Evolutionary conservation across 1,140 invertebrate species (phyloP), one percentile per base, ranked within the genome.

Genomic region (Zaprionus lachaisei): DNA sequence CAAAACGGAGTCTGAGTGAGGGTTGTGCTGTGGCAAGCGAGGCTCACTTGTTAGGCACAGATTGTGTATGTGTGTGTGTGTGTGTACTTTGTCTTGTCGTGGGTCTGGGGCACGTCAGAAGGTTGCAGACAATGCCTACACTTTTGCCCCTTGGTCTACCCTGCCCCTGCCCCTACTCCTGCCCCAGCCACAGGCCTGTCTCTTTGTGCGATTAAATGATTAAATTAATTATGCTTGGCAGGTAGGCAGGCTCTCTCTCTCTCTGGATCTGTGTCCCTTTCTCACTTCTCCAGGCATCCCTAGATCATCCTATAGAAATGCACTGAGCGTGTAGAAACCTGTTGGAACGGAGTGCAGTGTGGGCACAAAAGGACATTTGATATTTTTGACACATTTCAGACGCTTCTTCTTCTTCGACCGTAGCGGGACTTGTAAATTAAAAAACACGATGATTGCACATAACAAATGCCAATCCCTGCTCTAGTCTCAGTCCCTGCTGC

Each of bases 151-250:
- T 72, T 67, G 63, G 38, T 26, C 38, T 61, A 12, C 58, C 28
- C 31, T 49, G 61, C 54, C 58, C 24, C 34, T 24, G 47, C 47
- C 47, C 47, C 14, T 31, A 49, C 67, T 82, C 17, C 54, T 44
- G 58, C 49, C 37, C 22, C 60, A 31, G 60, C 47, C 56, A 31
- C 51, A 47, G 41, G n/a, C 38, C n/a, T 31, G 49, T 67, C 79
- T 5, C 56, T 38, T n/a, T 81, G 84, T 76, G 78, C 84, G 81
- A 79, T 89, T 84, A 81, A 87, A 79, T 87, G 84, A 87, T 87
- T 89, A 87, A 87, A 87, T 87, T 87, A 87, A 87, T 87, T 89
- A 87, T 87, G 84, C 72, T 66, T 72, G 78, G 68, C 84, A 87
- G 84, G 84, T 87, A 87, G 78, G 47, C n/a, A 41, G 51, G 38